Base-by-base conservation (phyloP, 1,140 invertebrate species). In the Dendroctonus ponderosae region DNA sequence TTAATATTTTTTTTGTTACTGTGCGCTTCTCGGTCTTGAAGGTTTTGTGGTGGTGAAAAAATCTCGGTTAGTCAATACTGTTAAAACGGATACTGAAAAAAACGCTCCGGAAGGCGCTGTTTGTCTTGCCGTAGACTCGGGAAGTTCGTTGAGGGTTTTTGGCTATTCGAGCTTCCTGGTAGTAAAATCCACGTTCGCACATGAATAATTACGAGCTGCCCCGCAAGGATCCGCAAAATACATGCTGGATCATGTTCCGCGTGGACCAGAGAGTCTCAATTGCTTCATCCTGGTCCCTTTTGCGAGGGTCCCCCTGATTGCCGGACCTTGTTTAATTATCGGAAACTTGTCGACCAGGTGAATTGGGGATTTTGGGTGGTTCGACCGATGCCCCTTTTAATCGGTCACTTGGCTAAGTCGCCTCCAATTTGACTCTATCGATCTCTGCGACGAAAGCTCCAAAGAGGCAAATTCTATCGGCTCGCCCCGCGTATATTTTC, bases 321-420 rank as follows among this genome's bases (percentile, higher is more conserved):
- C 69, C 59, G 69, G 68, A 56, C 66, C 71, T 68, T 72, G 71
- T 72, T 72, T 72, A 70, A 72, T 72, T 72, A 72, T 64, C 71
- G 69, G 61, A 46, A 65, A 42, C 62, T 56, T 65, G 62, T 68
- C 37, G 61, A 37, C 41, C 51, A 63, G 61, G 61, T 63, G 61
- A 41, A 54, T 54, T 43, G 50, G 61, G 41, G 51, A 54, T 63
- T 54, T 53, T 5, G 48, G 57, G 39, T 26, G 52, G 26, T 26
- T 26, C 26, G 26, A 2, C 14, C 14, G 14, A 54, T 39, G 26
- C 38, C 52, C 37, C 37, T 42, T 57, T 57, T 57, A 57, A 14
- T 57, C 39, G 52, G 52, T 54, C 52, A 54, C 12, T 37, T 54
- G 52, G 26, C 37, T 54, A 46, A 46, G n/a, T 46, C n/a, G 26